Evolutionary conservation across 2,113 vertebrate species (phyloP), one percentile per base, ranked within the genome.

Genomic region (Pangasianodon hypophthalmus): DNA sequence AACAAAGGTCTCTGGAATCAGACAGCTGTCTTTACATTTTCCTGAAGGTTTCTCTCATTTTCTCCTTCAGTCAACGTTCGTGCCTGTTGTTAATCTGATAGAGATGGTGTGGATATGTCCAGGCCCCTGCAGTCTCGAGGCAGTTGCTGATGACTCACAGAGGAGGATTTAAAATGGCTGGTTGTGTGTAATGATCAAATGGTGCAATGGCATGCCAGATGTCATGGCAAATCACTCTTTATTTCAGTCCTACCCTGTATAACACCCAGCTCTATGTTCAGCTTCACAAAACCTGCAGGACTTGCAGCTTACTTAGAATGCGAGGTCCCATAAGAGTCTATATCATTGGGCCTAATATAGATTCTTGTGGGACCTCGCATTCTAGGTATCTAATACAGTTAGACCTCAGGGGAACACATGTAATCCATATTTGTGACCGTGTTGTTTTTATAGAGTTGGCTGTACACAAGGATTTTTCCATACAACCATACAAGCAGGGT

Each of bases 91-190:
- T 90, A 88, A 88, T 92, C 86, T 92, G 80, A 64, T 88, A 41
- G 90, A 88, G 84, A 88, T 87, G 86, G 67, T 84, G 77, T 90
- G 75, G 52, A 85, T 79, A 24, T 60, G 41, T 71, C 85, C 41
- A 56, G 67, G 79, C 56, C 50, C 37, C 50, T 82, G 64, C 84
- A 80, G 75, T 90, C 89, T 67, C 37, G 80, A 88, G 56, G 79
- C 90, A 90, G 89, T 86, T 90, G 89, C 87, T 88, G 82, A 87
- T 86, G 81, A 87, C 86, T 86, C 88, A 64, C 79, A 84, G 83
- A 48, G 52, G 32, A 84, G 91, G 90, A 80, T 88, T 92, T 86
- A 84, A 84, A 84, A 73, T 77, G 67, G 67, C 50, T 90, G 54
- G 77, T 60, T 87, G 84, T 90, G 87, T 69, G 88, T 85, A 87